Percentiles rank a stretch among this genome's conserved stretches.
Evolutionary conservation across 2,797 vertebrate species (phyloP).

Genomic region (Poecilia gillii): DNA sequence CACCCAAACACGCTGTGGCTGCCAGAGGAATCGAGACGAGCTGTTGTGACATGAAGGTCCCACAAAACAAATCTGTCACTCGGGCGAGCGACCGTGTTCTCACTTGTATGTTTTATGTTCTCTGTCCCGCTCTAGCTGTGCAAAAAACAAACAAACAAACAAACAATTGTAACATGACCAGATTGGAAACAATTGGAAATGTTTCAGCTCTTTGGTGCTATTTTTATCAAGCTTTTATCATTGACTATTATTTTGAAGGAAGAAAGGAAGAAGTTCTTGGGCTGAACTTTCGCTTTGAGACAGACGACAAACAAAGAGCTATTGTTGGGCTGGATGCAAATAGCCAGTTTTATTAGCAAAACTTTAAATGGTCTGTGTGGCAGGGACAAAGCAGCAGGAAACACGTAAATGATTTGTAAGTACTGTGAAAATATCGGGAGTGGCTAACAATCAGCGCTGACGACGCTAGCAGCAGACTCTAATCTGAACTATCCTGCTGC

Average conservation of each 20-base stretch:
- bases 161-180: not conserved
- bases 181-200: conserved; percentile 5
- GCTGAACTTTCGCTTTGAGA: not conserved
- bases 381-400: not conserved
- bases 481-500: not conserved
- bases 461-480: not conserved
- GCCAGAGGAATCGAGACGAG: conserved; percentile 42
- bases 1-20: conserved; percentile 72
- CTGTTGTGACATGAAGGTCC: conserved; percentile 60
- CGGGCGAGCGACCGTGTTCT: conserved; percentile 26
- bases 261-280: not conserved
- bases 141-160: not conserved
- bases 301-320: not conserved
- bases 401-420: not conserved
- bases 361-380: not conserved
- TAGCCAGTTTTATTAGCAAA: not conserved
- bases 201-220: not conserved
- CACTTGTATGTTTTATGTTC: conserved; percentile 46
- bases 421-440: not conserved
- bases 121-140: conserved; percentile 34
- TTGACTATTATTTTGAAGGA: not conserved
- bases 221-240: not conserved
- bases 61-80: conserved; percentile 71
- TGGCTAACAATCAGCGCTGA: not conserved
- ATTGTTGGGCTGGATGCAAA: not conserved